Conservation (phyloP, 2,888 invertebrate genomes). For the Pardosa pseudoannulata region DNA sequence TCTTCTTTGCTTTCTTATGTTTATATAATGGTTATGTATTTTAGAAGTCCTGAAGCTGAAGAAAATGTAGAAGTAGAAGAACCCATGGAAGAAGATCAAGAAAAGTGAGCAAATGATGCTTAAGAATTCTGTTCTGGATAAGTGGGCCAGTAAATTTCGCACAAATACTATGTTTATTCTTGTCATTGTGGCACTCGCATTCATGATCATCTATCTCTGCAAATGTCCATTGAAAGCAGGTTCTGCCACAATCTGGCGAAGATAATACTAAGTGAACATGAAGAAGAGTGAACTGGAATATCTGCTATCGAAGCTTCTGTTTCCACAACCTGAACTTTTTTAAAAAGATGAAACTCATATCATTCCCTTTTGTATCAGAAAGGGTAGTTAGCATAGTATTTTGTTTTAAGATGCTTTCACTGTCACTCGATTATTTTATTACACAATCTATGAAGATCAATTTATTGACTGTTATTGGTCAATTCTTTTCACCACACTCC, state of each 20-base stretch:
- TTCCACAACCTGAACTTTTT: not conserved
- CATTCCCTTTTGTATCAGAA: conserved; percentile 31
- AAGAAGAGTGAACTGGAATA: not conserved
- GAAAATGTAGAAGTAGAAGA: conserved; percentile 71
- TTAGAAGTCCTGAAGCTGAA: conserved; percentile 60
- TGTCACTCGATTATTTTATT: conserved; percentile 34
- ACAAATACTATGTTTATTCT: conserved; percentile 55
- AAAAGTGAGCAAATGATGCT: conserved; percentile 42
- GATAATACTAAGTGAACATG: conserved; percentile 13
- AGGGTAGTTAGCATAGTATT: conserved; percentile 48
- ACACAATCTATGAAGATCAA: conserved; percentile 19
- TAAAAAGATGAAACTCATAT: conserved; percentile 41
- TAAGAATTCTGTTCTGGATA: conserved; percentile 24
- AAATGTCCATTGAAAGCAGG: conserved; percentile 48
- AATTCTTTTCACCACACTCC: not conserved
- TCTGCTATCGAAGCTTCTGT: not conserved
- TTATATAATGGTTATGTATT: too few relatives aligned
- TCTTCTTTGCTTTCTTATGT: not conserved
- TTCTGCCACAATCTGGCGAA: conserved; percentile 27
- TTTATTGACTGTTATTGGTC: not conserved
- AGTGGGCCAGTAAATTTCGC: conserved; percentile 53
- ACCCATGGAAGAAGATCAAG: conserved; percentile 74
- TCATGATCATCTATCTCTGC: conserved; percentile 32
- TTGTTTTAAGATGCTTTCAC: conserved; percentile 44
- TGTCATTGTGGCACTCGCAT: conserved; percentile 56